Evolutionary conservation across 2,797 vertebrate genomes (phyloP).

Genomic region (Danio albolineatus): DNA sequence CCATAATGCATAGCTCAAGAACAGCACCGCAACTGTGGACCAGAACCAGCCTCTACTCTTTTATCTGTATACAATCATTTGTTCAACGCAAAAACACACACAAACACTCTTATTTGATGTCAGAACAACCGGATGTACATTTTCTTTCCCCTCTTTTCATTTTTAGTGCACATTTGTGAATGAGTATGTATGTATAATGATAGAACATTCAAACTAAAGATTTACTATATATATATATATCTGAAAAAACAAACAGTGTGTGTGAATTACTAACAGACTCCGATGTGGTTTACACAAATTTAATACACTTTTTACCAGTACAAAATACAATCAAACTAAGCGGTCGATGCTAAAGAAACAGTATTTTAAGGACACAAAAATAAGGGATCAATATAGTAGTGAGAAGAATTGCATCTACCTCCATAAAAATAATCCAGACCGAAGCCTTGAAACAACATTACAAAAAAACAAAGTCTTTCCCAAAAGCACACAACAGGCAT

Average conservation of each 20-base stretch:
- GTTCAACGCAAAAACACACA: constrained; percentile 55
- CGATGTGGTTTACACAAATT: constrained; percentile 78
- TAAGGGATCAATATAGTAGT: constrained; percentile 81
- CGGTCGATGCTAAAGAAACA: constrained; percentile 80
- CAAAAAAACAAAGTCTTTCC: constrained; percentile 67
- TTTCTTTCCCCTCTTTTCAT: constrained; percentile 18
- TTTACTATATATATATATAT: constrained; percentile 39
- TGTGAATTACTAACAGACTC: constrained; percentile 36
- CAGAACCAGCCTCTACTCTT: constrained; percentile 62
- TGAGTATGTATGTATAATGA: constrained; percentile 47
- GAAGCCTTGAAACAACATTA: constrained; percentile 81
- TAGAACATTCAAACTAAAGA: constrained; percentile 22
- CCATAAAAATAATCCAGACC: constrained; percentile 81
- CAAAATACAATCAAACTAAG: constrained; percentile 85
- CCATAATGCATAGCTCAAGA: constrained; percentile 40
- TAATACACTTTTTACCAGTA: constrained; percentile 85
- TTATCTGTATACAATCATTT: constrained; percentile 60
- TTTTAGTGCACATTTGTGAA: constrained; percentile 53
- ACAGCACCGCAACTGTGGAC: constrained; percentile 70
- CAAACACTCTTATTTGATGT: constrained; percentile 61
- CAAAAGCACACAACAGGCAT: constrained; percentile 77
- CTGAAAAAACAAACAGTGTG: constrained; percentile 9
- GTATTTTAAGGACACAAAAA: constrained; percentile 82
- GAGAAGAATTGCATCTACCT: constrained; percentile 80
- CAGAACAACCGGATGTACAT: constrained; percentile 63